phyloP scores from a whole-genome alignment of 2,888 invertebrate genomes.

The Andricus quercusramuli region DNA sequence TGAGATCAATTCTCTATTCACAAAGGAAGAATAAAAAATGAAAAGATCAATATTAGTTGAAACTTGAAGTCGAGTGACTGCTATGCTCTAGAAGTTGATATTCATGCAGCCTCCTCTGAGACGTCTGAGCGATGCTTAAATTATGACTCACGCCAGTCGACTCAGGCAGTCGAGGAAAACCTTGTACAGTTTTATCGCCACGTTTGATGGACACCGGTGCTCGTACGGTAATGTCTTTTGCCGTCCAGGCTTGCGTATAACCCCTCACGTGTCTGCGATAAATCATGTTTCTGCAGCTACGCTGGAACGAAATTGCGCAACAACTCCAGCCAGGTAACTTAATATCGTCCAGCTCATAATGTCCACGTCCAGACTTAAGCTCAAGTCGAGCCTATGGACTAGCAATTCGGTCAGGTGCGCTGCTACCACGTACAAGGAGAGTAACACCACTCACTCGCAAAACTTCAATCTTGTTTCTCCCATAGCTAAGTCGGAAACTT shows the following conservation, averaged over 20 bases:
- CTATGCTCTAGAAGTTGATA: conserved; percentile 6
- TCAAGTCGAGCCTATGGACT: not conserved
- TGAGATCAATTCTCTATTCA: too few relatives aligned
- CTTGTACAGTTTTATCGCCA: conserved; percentile 27
- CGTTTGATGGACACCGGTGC: conserved; percentile 31
- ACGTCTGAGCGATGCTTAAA: not conserved
- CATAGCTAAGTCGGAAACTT: not conserved
- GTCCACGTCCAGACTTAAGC: conserved; percentile 17
- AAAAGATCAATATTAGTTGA: too few relatives aligned
- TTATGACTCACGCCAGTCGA: conserved; percentile 10
- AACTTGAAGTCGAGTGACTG: not conserved
- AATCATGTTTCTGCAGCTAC: conserved; percentile 59
- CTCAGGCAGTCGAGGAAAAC: conserved; percentile 6
- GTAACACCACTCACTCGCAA: conserved; percentile 1
- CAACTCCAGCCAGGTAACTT: conserved; percentile 44
- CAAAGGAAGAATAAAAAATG: too few relatives aligned
- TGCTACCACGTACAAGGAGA: not conserved
- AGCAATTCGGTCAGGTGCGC: conserved; percentile 13
- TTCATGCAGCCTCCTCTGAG: conserved; percentile 6
- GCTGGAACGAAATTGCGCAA: conserved; percentile 42
- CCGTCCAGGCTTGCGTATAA: conserved; percentile 21
- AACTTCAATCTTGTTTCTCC: conserved; percentile 28
- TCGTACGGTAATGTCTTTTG: conserved; percentile 29
- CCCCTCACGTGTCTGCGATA: conserved; percentile 72
- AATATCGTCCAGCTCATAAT: conserved; percentile 40